A percentile compares a stretch with the other conserved stretches of the same genome.
Conservation (phyloP, 2,888 invertebrate species). For the Baronia brevicornis region DNA sequence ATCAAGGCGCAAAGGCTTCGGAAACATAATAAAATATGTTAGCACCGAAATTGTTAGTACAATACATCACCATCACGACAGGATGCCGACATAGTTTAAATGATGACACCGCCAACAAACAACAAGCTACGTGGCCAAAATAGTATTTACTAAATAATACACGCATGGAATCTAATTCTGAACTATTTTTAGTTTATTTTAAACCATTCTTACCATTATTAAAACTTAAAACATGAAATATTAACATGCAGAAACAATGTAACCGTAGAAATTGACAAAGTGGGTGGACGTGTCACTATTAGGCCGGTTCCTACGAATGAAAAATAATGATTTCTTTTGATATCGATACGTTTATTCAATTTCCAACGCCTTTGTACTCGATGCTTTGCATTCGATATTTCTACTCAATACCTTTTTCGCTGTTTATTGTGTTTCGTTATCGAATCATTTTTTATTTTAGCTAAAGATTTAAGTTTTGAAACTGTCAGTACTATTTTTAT, state of each 20-base stretch:
- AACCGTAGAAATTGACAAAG: slow-evolving; percentile 56
- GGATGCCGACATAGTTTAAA: slow-evolving; percentile 45
- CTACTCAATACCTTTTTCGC: no score
- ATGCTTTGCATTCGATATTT: no score
- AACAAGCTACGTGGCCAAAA: slow-evolving; percentile 36
- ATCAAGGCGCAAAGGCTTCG: slow-evolving; percentile 94
- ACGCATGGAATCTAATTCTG: slow-evolving; percentile 14
- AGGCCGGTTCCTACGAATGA: no score
- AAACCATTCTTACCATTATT: slow-evolving; percentile 56
- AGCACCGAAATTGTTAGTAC: slow-evolving; percentile 13
- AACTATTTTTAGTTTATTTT: slow-evolving; percentile 22
- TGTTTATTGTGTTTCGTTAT: no score
- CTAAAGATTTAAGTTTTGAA: no score
- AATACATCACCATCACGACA: slow-evolving; percentile 26
- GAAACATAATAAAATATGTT: slow-evolving; percentile 40
- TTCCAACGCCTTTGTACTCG: no score
- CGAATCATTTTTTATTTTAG: no score
- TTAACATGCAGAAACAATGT: slow-evolving; percentile 41
- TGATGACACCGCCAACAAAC: slow-evolving; percentile 44
- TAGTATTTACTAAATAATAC: slow-evolving; percentile 9
- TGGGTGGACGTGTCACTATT: slow-evolving; percentile 67
- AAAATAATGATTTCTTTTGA: no score
- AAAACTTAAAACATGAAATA: slow-evolving; percentile 62
- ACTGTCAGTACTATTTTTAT: no score
- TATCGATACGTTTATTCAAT: no score